phyloP scores from a whole-genome alignment of 2,797 vertebrate species.

The Enteromius mattozi region DNA sequence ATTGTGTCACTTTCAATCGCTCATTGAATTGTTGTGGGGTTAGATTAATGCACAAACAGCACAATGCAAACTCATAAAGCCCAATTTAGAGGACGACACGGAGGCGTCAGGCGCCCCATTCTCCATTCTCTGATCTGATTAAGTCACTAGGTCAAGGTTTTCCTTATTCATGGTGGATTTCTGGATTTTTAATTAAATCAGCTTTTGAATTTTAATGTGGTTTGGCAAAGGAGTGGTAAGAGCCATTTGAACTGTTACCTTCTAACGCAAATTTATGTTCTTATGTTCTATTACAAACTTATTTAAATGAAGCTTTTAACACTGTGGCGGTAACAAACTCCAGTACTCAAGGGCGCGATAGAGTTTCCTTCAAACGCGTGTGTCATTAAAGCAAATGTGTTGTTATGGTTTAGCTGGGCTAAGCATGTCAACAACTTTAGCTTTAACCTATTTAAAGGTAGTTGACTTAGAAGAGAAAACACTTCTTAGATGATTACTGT shows the following conservation, averaged over 20 bases:
- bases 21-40: slow-evolving; percentile 72
- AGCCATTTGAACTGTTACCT: not conserved
- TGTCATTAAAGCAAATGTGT: not conserved
- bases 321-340: not conserved
- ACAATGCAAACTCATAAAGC: slow-evolving; percentile 68
- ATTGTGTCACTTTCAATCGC: slow-evolving; percentile 60
- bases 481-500: not conserved
- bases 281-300: not conserved
- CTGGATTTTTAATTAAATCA: not conserved
- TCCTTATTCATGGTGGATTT: slow-evolving; percentile 17
- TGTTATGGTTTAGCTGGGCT: not conserved
- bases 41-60: slow-evolving; percentile 63
- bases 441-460: not conserved
- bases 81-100: slow-evolving; percentile 56
- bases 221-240: slow-evolving; percentile 1
- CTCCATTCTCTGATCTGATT: slow-evolving; percentile 59
- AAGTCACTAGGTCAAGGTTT: slow-evolving; percentile 43
- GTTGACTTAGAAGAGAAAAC: not conserved
- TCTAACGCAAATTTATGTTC: not conserved
- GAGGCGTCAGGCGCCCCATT: slow-evolving; percentile 63
- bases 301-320: not conserved
- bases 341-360: not conserved
- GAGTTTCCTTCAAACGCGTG: not conserved
- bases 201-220: not conserved
- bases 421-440: not conserved